Base-by-base conservation (phyloP, 2,113 vertebrate genomes). In the Cynoglossus semilaevis region DNA sequence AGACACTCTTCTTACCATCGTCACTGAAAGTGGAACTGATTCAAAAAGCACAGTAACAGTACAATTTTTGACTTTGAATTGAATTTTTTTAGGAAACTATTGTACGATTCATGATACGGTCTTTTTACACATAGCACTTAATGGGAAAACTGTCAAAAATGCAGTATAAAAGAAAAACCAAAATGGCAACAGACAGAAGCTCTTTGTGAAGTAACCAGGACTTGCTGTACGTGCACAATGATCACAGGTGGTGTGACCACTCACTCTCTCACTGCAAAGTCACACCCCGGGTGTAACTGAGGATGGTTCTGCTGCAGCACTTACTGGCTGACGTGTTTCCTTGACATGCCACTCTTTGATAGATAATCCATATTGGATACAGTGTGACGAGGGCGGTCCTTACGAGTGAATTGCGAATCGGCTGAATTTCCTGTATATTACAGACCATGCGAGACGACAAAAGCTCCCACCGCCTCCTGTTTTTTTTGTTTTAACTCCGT, bases 351-450 rank as follows among this genome's bases (percentile, higher is more conserved):
- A 80, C 87, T 83, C 75, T 87, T 87, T 91, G 91, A 90, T 92
- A 92, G 92, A 92, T 98, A 94, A 97, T 98, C 95, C 96, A 98
- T 97, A 97, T 98, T 98, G 95, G 95, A 98, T 98, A 85, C 89
- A 88, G 90, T 87, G 87, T 89, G 89, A 89, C 76, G 72, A 80
- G 79, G 84, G 77, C 58, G 72, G 66, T 76, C 70, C 72, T 80
- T 62, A 72, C 46, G 48, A 86, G 62, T 72, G 65, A 73, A 79
- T 88, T 63, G 64, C 73, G 78, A 70, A 70, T 73, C 44, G 71
- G 63, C 22, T 44, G 75, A 76, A 67, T 81, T 87, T 87, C 87
- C 91, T 93, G 92, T 91, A 93, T 91, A 93, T 91, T 94, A 93
- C 89, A 94, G 92, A 91, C 88, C 86, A 44, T 19, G 18, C 14